A percentile compares a stretch with the other conserved stretches of the same genome.
Conservation (phyloP, 2,113 vertebrate genomes). For the Mustela lutreola region DNA sequence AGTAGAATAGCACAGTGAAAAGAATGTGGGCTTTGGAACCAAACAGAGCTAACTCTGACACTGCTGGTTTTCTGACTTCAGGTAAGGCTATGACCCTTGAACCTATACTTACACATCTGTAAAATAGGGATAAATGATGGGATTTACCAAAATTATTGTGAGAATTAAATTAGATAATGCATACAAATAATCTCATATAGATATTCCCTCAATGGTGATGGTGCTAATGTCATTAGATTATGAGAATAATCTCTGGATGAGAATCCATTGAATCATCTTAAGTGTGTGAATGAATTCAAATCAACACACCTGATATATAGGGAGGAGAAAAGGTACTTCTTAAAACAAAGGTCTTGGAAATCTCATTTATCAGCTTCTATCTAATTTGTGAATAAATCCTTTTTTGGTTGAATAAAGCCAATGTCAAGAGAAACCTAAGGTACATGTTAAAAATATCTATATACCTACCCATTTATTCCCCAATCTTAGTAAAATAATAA, state of each 20-base stretch:
- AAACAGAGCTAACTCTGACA: neutral
- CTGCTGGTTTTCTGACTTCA: neutral
- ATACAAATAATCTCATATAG: neutral
- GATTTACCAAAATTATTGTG: neutral
- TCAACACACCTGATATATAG: neutral
- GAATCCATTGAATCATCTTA: neutral
- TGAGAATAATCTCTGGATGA: neutral
- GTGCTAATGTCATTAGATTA: neutral
- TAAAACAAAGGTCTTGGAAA: neutral
- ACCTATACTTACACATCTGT: neutral
- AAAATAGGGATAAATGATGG: neutral
- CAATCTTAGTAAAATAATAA: constrained; percentile 20
- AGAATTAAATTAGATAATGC: neutral
- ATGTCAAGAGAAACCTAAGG: neutral
- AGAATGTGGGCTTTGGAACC: neutral
- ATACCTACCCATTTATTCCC: neutral
- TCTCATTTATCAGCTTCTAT: neutral
- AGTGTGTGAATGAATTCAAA: neutral
- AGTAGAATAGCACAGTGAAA: neutral
- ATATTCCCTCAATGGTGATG: neutral
- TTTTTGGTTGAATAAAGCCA: constrained; percentile 25
- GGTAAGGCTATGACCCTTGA: neutral
- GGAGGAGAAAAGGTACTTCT: neutral
- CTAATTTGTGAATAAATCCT: neutral
- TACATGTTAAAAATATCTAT: neutral